Evolutionary conservation across 35 echinoderm and acorn worm species (phyloP).

Genomic region (Diadema setosum): DNA sequence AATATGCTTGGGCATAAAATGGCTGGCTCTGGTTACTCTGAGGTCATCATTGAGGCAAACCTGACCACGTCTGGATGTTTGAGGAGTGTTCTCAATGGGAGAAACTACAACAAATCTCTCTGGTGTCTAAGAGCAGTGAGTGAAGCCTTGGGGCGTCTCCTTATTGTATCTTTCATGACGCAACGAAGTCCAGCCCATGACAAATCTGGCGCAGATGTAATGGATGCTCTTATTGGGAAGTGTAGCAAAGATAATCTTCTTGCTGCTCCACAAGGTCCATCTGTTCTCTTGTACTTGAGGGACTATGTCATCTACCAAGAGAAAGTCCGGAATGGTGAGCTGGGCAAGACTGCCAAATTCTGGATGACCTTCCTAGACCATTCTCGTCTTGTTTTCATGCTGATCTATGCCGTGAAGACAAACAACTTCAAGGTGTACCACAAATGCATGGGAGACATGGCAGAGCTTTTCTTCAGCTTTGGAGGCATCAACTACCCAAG

Average conservation of each 20-base stretch:
- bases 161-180: background rate
- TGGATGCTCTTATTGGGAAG: background rate
- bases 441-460: slow-evolving; percentile 24
- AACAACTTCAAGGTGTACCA: slow-evolving; percentile 30
- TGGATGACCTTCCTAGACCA: slow-evolving; percentile 67
- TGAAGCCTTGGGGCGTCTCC: background rate
- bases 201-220: background rate
- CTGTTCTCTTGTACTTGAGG: background rate
- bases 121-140: slow-evolving; percentile 16
- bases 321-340: slow-evolving; percentile 47
- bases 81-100: slow-evolving; percentile 25
- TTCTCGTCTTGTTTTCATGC: slow-evolving; percentile 15
- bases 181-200: background rate
- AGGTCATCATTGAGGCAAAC: background rate
- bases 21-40: slow-evolving; percentile 27
- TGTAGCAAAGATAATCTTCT: background rate
- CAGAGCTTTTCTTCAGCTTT: slow-evolving; percentile 56
- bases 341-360: slow-evolving; percentile 64
- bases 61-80: background rate
- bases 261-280: background rate
- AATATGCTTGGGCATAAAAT: slow-evolving; percentile 40
- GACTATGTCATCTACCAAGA: slow-evolving; percentile 10
- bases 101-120: slow-evolving; percentile 17
- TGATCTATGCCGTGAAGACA: slow-evolving; percentile 62
- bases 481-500: slow-evolving; percentile 43